These are phyloP conservation scores for Mobula hypostoma DNA, from an alignment of 2,113 vertebrate genomes.

Conservation along the genomic window DNA sequence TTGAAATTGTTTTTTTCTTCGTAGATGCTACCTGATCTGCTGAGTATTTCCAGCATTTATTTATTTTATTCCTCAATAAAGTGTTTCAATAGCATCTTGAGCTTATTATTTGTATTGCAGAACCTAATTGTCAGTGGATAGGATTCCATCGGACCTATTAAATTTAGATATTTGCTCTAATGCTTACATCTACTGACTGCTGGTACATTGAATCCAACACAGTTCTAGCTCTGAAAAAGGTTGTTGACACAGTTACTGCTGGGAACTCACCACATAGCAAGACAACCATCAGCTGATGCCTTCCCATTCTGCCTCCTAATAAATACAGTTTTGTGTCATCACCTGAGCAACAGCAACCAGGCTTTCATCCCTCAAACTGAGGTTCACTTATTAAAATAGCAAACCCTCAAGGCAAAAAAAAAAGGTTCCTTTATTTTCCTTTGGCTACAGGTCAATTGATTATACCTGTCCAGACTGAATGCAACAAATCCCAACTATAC, in stretches of 20 bases:
- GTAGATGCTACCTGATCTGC: no score
- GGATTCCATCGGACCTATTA: background rate
- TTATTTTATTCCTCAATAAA: background rate
- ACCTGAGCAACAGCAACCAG: background rate
- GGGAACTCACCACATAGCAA: background rate
- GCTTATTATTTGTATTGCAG: background rate
- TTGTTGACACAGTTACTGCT: background rate
- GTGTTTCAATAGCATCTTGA: background rate
- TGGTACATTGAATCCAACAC: background rate
- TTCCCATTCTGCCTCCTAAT: background rate
- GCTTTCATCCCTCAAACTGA: background rate
- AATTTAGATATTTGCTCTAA: background rate
- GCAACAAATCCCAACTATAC: background rate
- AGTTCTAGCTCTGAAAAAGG: background rate
- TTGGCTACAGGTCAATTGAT: background rate
- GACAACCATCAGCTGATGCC: background rate
- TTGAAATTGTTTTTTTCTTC: no score
- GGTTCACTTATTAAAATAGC: background rate
- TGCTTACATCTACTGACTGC: background rate
- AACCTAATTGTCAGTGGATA: background rate
- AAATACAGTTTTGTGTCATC: background rate
- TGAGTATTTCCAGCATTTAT: no score
- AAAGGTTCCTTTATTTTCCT: background rate
- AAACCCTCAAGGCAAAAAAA: background rate
- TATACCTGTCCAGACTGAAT: background rate